Evolutionary conservation across 1,140 invertebrate species (phyloP), one percentile per base, ranked within the genome.

Genomic region (Oncopodura yosiiana): DNA sequence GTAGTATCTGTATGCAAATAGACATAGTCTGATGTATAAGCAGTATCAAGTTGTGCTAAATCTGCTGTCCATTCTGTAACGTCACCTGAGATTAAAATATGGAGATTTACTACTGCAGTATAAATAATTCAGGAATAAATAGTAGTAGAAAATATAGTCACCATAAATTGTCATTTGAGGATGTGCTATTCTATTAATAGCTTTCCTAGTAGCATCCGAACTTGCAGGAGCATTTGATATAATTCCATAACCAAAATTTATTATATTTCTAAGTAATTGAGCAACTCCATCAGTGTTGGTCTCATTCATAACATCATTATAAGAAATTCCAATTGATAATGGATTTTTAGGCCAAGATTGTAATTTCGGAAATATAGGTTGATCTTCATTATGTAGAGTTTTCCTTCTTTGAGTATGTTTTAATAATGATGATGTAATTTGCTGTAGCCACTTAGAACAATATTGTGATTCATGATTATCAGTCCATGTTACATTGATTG

Each of bases 151-250:
- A n/a, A n/a, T 12, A 24, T 24, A 41, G 11, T 60, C 58, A 24
- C 62, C 62, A 41, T 42, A 63, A 21, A 63, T 46, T 12, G 62
- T 63, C 11, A 38, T 57, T 43, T 54, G 50, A 11, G 49, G 51
- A 45, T 63, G 62, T 12, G 58, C 53, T n/a, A 63, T 50, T 36
- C 43, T 43, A 4, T 21, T 4, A 14, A 60, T 24, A 43, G 48
- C 58, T 37, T 48, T 34, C 19, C 39, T 48, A 2, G 62, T 63
- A 3, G n/a, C 9, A 12, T 48, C 39, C 16, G 42, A 46, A 37
- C 44, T 19, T 4, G 45, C 19, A 11, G 58, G 54, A 26, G 38
- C 42, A 19, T 56, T 36, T 0, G 12, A 24, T n/a, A 63, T 41
- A 34, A 58, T 48, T 11, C 53, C 58, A 42, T 46, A 58, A 3